Evolutionary conservation across 1,140 invertebrate genomes (phyloP).

Genomic region (Pogonognathellus flavescens): DNA sequence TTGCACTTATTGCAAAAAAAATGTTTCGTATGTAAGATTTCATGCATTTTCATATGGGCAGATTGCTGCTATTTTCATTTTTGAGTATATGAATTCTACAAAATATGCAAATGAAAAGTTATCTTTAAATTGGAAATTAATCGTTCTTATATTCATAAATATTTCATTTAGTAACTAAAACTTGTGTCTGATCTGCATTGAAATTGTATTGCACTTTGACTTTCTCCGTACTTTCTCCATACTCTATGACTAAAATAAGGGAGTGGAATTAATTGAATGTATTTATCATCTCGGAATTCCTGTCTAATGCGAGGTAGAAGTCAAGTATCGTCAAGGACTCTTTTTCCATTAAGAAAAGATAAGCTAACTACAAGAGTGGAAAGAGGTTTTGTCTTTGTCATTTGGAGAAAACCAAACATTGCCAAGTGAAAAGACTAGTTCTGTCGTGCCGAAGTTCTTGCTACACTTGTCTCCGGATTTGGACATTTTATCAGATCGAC

Average conservation of each 20-base stretch:
- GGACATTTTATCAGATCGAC: slow-evolving; percentile 27
- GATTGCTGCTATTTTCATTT: too few species aligned
- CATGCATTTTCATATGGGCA: too few species aligned
- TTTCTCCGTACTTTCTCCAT: too few species aligned
- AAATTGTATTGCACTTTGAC: too few species aligned
- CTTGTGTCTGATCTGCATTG: too few species aligned
- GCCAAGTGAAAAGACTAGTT: neutral
- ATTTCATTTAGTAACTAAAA: too few species aligned
- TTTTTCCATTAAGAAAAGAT: slow-evolving; percentile 31
- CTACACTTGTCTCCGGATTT: slow-evolving; percentile 3
- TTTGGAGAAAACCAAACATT: slow-evolving; percentile 1
- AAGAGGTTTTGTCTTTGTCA: slow-evolving; percentile 17
- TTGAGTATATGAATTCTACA: too few species aligned
- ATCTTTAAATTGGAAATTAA: too few species aligned
- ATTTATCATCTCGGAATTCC: slow-evolving; percentile 9
- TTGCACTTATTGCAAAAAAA: too few species aligned
- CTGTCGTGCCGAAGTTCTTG: neutral
- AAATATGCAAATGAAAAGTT: too few species aligned
- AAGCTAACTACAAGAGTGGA: neutral
- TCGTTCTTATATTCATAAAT: too few species aligned
- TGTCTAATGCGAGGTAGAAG: slow-evolving; percentile 21
- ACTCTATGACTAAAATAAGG: neutral
- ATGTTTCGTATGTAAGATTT: too few species aligned
- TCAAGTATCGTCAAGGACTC: slow-evolving; percentile 5
- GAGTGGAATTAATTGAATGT: neutral